Percentiles rank a stretch among this genome's conserved stretches.
Conservation (phyloP, 2,888 invertebrate genomes). For the Drosophila tripunctata region DNA sequence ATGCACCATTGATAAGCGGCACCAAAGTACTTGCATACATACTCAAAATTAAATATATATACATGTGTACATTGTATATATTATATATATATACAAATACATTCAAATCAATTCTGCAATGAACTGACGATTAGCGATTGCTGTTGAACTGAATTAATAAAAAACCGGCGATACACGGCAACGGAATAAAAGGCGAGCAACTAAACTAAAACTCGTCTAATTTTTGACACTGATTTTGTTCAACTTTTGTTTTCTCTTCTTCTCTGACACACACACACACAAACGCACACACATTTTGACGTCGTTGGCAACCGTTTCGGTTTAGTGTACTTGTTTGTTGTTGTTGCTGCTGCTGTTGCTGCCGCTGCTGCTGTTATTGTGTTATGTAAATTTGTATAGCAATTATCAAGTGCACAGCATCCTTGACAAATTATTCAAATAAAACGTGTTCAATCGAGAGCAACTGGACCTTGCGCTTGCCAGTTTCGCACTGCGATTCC, state of each 20-base stretch:
- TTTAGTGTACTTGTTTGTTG: conserved; percentile 25
- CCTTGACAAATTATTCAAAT: conserved; percentile 18
- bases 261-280: no score
- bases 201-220: conserved; percentile 27
- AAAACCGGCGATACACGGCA: conserved; percentile 22
- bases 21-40: conserved; percentile 18
- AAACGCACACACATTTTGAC: conserved; percentile 45
- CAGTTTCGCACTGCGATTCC: conserved; percentile 1
- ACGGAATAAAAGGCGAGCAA: conserved; percentile 44
- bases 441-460: background rate
- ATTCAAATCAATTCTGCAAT: conserved; percentile 46
- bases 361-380: background rate
- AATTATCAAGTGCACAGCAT: conserved; percentile 40
- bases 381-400: conserved; percentile 60
- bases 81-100: conserved; percentile 7
- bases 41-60: conserved; percentile 22
- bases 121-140: conserved; percentile 21
- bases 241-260: conserved; percentile 11
- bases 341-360: conserved; percentile 14
- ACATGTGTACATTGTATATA: no score
- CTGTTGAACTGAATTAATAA: conserved; percentile 40
- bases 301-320: conserved; percentile 60
- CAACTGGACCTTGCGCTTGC: background rate
- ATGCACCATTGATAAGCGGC: conserved; percentile 53
- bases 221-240: conserved; percentile 29